Evolutionary conservation across 2,797 vertebrate species (phyloP).

Genomic region (Gymnoscopelus microlampas): DNA sequence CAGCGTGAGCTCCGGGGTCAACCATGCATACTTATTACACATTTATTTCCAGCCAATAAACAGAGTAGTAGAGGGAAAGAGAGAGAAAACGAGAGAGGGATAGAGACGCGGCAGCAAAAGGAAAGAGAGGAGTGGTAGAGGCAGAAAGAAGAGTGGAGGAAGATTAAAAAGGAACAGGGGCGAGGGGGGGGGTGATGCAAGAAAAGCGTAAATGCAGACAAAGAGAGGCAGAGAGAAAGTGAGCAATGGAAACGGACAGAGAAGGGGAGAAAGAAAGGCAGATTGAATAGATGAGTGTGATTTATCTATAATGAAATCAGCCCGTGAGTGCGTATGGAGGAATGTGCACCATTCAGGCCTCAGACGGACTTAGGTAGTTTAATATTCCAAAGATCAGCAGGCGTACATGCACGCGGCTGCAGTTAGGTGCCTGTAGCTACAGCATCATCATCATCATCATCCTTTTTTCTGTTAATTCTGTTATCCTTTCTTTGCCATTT

Average conservation of each 20-base stretch:
- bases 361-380: conserved; percentile 71
- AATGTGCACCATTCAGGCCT: conserved; percentile 70
- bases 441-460: too few relatives aligned
- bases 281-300: conserved; percentile 78
- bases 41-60: conserved; percentile 56
- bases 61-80: conserved; percentile 52
- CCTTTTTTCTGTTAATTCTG: too few relatives aligned
- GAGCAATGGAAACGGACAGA: conserved; percentile 20
- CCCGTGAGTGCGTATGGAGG: conserved; percentile 60
- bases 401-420: conserved; percentile 32
- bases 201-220: conserved; percentile 39
- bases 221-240: conserved; percentile 52
- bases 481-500: too few relatives aligned
- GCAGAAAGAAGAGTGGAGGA: background rate
- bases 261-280: background rate
- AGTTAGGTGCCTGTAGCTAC: too few relatives aligned
- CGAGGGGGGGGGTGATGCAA: background rate
- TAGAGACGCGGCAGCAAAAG: conserved; percentile 34
- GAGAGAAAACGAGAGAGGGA: conserved; percentile 58
- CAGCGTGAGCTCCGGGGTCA: conserved; percentile 12
- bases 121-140: conserved; percentile 31
- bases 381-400: conserved; percentile 74
- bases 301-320: conserved; percentile 84
- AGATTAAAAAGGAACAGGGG: conserved; percentile 23
- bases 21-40: conserved; percentile 50